These are phyloP conservation scores for Gastrophryne carolinensis DNA, from an alignment of 2,797 vertebrate genomes.

Conservation along the genomic window DNA sequence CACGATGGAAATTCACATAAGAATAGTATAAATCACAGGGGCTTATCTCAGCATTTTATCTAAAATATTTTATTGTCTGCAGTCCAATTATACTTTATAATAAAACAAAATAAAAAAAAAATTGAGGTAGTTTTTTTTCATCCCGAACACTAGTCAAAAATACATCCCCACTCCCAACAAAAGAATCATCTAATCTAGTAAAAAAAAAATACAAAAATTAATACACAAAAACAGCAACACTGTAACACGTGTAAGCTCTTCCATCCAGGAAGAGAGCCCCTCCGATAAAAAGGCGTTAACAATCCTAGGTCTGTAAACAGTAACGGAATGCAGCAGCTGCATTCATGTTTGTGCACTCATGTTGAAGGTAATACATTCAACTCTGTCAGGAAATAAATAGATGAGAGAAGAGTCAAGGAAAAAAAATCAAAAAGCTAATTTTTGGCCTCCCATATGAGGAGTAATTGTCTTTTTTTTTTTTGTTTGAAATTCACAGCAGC, in stretches of 20 bases:
- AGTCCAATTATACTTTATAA: conserved; percentile 14
- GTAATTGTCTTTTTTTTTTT: conserved; percentile 29
- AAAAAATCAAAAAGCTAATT: conserved; percentile 40
- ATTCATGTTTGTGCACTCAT: conserved; percentile 90
- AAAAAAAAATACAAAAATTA: conserved; percentile 33
- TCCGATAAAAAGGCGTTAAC: conserved; percentile 14
- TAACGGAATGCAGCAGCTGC: conserved; percentile 89
- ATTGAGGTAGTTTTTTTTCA: conserved; percentile 89
- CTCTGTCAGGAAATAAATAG: conserved; percentile 99
- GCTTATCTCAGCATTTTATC: conserved; percentile 19
- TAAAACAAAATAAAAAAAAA: conserved; percentile 77
- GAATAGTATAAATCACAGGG: background rate
- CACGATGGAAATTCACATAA: background rate
- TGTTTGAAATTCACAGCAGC: conserved; percentile 61
- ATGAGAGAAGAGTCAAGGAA: conserved; percentile 77
- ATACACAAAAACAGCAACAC: conserved; percentile 79
- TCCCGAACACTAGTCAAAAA: conserved; percentile 68
- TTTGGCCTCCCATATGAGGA: conserved; percentile 19
- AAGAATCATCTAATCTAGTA: conserved; percentile 82
- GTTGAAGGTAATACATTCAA: conserved; percentile 99
- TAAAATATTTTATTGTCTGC: background rate
- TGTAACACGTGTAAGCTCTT: conserved; percentile 86
- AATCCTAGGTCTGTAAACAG: conserved; percentile 82
- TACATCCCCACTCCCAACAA: conserved; percentile 76
- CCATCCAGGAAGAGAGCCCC: conserved; percentile 62